A percentile compares a stretch with the other conserved stretches of the same genome.
These are phyloP conservation scores for Dinoponera quadriceps DNA, from an alignment of 1,140 invertebrate genomes.

Conservation along the genomic window DNA sequence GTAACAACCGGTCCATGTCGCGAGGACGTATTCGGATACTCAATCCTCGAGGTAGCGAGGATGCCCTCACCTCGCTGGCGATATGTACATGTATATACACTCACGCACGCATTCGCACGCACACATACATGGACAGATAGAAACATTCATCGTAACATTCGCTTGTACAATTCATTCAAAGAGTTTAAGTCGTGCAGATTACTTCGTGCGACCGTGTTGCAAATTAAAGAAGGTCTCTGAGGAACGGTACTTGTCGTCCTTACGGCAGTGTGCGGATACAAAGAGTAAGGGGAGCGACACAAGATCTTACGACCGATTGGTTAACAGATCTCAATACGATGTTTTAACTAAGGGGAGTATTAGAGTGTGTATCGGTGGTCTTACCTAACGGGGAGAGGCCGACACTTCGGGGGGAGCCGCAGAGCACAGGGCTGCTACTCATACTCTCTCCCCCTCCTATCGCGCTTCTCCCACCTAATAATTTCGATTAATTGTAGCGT, in stretches of 20 bases:
- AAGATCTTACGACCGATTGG: background rate
- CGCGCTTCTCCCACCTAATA: conserved; percentile 83
- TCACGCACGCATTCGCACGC: too few species aligned
- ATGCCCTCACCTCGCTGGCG: conserved; percentile 49
- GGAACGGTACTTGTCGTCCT: background rate
- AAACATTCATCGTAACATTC: conserved; percentile 43
- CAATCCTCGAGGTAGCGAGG: conserved; percentile 15
- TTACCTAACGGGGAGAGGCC: conserved; percentile 87
- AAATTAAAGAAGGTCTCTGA: conserved; percentile 31
- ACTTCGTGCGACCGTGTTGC: conserved; percentile 50
- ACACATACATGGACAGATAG: conserved; percentile 9
- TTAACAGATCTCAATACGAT: background rate
- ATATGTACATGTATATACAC: too few species aligned
- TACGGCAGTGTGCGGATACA: background rate
- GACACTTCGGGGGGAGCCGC: conserved; percentile 87
- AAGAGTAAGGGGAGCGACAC: background rate
- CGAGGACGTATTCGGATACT: conserved; percentile 27
- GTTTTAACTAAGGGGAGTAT: conserved; percentile 42
- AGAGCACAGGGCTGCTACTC: conserved; percentile 86
- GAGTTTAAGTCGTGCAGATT: conserved; percentile 63
- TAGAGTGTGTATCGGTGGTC: conserved; percentile 67
- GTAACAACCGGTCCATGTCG: background rate
- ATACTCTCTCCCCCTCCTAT: conserved; percentile 84
- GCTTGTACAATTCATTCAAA: conserved; percentile 40
- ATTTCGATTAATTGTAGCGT: conserved; percentile 77